These are phyloP conservation scores for Apogon hyalosoma DNA, from an alignment of 2,797 vertebrate genomes.

Conservation along the genomic window DNA sequence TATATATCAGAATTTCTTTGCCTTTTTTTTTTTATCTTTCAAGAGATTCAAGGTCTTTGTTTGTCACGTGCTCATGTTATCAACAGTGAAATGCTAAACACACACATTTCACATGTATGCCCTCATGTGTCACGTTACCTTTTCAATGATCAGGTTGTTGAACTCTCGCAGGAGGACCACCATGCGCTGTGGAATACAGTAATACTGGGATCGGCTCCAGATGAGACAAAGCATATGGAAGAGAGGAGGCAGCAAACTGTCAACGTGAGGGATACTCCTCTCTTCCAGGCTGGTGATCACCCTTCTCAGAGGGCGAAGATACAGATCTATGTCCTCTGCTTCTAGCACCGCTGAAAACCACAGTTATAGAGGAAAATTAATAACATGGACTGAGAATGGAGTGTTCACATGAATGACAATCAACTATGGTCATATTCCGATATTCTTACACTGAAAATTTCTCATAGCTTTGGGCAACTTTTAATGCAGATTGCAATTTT, in stretches of 20 bases:
- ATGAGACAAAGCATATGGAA: conserved; percentile 91
- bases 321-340: conserved; percentile 81
- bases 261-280: conserved; percentile 81
- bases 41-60: no score
- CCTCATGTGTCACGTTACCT: conserved; percentile 71
- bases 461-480: not conserved
- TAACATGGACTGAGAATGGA: not conserved
- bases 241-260: conserved; percentile 84
- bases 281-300: conserved; percentile 82
- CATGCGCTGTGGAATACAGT: conserved; percentile 83
- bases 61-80: no score
- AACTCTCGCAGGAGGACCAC: conserved; percentile 89
- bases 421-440: not conserved
- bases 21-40: not conserved
- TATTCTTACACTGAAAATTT: conserved; percentile 2
- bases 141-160: conserved; percentile 91
- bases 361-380: conserved; percentile 14
- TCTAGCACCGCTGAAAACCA: conserved; percentile 78
- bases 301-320: conserved; percentile 81
- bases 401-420: not conserved
- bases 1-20: not conserved
- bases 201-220: conserved; percentile 89
- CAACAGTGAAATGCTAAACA: no score
- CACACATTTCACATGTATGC: not conserved
- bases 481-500: no score